Evolutionary conservation across 2,888 invertebrate genomes (phyloP), one percentile per base, ranked within the genome.

Genomic region (Lasius fuliginosus): DNA sequence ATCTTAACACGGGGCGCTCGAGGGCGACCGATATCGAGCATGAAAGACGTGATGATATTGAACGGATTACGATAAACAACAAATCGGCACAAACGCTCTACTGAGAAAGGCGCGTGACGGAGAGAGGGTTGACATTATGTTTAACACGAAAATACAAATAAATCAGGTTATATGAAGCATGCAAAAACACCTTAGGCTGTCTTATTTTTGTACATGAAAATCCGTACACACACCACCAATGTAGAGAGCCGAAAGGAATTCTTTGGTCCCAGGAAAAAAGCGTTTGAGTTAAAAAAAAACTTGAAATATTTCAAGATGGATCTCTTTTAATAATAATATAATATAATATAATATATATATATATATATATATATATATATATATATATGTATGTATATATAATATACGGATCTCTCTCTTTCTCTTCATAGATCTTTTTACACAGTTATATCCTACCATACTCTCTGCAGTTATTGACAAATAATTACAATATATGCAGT

Each of bases 131-230:
- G 67, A 27, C 36, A 36, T 36, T 76, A 67, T 67, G 49, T 40
- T 77, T 40, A 56, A 77, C 77, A 77, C 4, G 56, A 56, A 68
- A 27, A 4, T 77, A 77, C 68, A 56, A 68, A 42, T 77, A 67
- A 71, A 56, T 81, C 49, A 79, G 40, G 3, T n/a, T 82, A 58
- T 67, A 53, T 46, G 40, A 82, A 87, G 77, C 89, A 88, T 88
- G 89, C 88, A 87, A 60, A 1, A 49, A 89, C 74, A 86, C n/a
- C 53, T 60, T 60, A 49, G 36, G 12, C 67, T 58, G 23, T 56
- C 56, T 15, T 30, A 27, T 49, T 68, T 89, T 87, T 88, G 69
- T 88, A 88, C 85, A 88, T 56, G 46, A 82, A 56, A 65, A 83
- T 68, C 23, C 42, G 79, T 81, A 76, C 73, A 77, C 73, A 77